Base-by-base conservation (phyloP, 2,888 invertebrate genomes). In the Luperina testacea region DNA sequence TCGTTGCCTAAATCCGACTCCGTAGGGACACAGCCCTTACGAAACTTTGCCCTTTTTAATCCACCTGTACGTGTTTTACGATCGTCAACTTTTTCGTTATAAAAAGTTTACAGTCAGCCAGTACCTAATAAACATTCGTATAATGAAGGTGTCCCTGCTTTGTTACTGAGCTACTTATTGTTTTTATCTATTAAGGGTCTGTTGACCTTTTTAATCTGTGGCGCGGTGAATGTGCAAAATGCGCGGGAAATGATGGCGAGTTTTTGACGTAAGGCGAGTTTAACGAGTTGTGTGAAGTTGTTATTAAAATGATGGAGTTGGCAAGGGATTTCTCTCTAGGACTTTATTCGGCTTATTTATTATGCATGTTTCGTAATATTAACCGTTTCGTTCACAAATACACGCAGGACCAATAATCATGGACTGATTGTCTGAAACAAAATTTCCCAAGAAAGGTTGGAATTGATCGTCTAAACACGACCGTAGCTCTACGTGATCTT, bases 41-140 rank as follows among this genome's bases (percentile, higher is more conserved):
- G 81, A 89, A 92, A 90, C 89, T 90, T 92, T 86, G 90, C 88
- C 91, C 93, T 93, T 93, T 95, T 95, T 95, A 95, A 96, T 95
- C 95, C 95, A 94, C 93, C 94, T 93, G 94, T 92, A 93, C 95
- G 92, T 93, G 94, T 95, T 96, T 96, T 95, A 96, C 91, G 95
- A 94, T 91, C 93, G 92, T 94, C 93, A 95, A 96, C 94, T 95
- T 96, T 95, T 92, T 88, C 92, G 92, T 83, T 93, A 92, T 93
- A 95, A 95, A 95, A 96, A 95, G 92, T 95, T 96, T 93, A 69
- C 59, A 70, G 77, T 69, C 73, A 70, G 80, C 87, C 68, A 74
- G 90, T 90, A 64, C 64, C 38, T 64, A 92, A 93, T 94, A 94
- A 94, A 94, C 94, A 94, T 94, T 89, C 88, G 86, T 85, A 83